These are phyloP conservation scores for Hypanus sabinus DNA, from an alignment of 2,113 vertebrate species.

Conservation along the genomic window DNA sequence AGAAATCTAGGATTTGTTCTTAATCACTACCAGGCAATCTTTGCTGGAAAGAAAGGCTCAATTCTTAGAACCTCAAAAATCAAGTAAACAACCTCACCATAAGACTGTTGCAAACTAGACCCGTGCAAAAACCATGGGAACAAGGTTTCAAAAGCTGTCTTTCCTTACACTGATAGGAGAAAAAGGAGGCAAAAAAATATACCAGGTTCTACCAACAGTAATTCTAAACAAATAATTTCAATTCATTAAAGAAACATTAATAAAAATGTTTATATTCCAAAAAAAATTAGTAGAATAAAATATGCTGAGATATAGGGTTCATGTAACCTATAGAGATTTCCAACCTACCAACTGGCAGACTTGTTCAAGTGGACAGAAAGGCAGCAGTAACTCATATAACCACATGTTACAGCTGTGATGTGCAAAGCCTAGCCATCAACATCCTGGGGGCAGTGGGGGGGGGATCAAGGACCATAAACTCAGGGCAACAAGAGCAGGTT, in stretches of 20 bases:
- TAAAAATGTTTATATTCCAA: not conserved
- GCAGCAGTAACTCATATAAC: too few species aligned
- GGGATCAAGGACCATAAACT: too few species aligned
- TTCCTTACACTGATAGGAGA: constrained; percentile 38
- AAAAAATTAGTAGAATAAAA: not conserved
- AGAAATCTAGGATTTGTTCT: not conserved
- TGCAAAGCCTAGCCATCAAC: too few species aligned
- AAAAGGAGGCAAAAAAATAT: constrained; percentile 7
- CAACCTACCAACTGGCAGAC: too few species aligned
- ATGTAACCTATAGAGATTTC: too few species aligned
- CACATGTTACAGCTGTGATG: too few species aligned
- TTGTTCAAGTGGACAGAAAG: too few species aligned
- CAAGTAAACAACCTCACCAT: not conserved
- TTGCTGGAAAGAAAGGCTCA: constrained; percentile 12
- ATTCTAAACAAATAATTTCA: not conserved
- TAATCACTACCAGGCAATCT: not conserved
- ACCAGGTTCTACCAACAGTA: not conserved
- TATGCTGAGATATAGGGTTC: not conserved
- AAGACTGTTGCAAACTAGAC: not conserved
- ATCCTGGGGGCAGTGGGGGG: too few species aligned
- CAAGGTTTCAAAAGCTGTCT: not conserved
- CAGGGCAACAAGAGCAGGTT: too few species aligned
- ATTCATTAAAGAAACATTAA: not conserved
- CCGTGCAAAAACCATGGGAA: not conserved
- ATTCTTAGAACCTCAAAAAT: not conserved